Base-by-base conservation (phyloP, 1,140 invertebrate genomes). In the Caerostris extrusa region DNA sequence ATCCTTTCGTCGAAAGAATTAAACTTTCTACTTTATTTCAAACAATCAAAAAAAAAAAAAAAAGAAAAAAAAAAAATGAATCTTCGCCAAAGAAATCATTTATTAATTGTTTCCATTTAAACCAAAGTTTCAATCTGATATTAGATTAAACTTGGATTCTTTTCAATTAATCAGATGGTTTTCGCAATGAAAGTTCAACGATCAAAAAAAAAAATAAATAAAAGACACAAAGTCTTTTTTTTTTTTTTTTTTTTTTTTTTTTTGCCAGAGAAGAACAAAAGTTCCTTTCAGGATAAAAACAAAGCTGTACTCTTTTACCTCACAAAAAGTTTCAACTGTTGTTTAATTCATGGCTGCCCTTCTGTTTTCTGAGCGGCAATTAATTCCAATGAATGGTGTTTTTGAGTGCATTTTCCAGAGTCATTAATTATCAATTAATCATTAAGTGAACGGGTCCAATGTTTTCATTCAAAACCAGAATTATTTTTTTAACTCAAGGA, bases 401-500 rank as follows among this genome's bases (percentile, higher is more conserved):
- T 87, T 87, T 87, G n/a, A 67, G 57, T n/a, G 34, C 85, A 87
- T 64, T 87, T 87, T 53, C 50, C 57, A 53, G n/a, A 87, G 57
- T 87, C 85, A 87, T 87, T 87, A 87, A 87, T 87, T 61, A 61
- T 55, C 34, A 64, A 87, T 87, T 87, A 87, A 87, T 87, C 85
- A 67, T 64, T 87, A 64, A 61, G 8, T 14, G 85, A 83, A 17
- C 8, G 34, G 10, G 34, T 4, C 12, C 12, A 77, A 77, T 12
- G 34, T 50, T 77, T 12, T 77, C 53, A 77, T 77, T 77, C 71
- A 14, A 77, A 7, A 77, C 10, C 71, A 77, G 71, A 53, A 12
- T 50, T 34, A 50, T 5, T 17, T 77, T 57, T 83, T 83, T 34
- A 81, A 81, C 50, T 64, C 34, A 34, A 34, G 34, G 34, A 34